Evolutionary conservation across 2,113 vertebrate genomes (phyloP), one percentile per base, ranked within the genome.

Genomic region (Lagopus muta): DNA sequence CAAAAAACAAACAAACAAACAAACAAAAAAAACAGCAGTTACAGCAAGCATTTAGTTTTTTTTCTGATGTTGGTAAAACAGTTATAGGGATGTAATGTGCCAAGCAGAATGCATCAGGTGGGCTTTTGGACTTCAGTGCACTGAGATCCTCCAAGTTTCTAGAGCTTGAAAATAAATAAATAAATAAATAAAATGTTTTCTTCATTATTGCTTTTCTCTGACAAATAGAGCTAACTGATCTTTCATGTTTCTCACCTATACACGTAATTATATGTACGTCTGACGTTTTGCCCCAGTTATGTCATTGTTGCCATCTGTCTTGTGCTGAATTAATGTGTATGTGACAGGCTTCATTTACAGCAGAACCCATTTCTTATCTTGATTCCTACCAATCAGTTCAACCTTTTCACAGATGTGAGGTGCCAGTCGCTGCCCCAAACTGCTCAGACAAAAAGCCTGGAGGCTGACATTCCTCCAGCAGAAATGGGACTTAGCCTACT

Each of bases 401-500:
- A 45, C 12, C 2, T 54, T 22, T 73, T 75, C 19, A 18, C 7
- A 67, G 58, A 8, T 13, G 22, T 80, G 66, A 82, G 34, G n/a
- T 86, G 11, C 25, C 50, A 8, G 21, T 42, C 13, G 16, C 25
- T 36, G 60, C 4, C 65, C 58, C 48, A 52, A 62, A 21, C 47
- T 67, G 21, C 30, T 58, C 40, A 47, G n/a, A 34, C 40, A 38
- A 16, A 22, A 45, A 10, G 24, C 3, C 8, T 13, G 15, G 8
- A 21, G 38, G 10, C 30, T 76, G 67, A 34, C 16, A 38, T 69
- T 58, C 19, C 20, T 36, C 11, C 22, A 64, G 5, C 21, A 75
- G 10, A 10, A 67, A 8, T 0, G 0, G n/a, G 20, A 60, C 6
- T 79, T 66, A 43, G 9, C 12, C 30, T 9, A 0, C 10, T 83